Percentiles rank a stretch among this genome's conserved stretches.
Evolutionary conservation across 2,113 vertebrate genomes (phyloP).

Genomic region (Mionectes macconnelli): DNA sequence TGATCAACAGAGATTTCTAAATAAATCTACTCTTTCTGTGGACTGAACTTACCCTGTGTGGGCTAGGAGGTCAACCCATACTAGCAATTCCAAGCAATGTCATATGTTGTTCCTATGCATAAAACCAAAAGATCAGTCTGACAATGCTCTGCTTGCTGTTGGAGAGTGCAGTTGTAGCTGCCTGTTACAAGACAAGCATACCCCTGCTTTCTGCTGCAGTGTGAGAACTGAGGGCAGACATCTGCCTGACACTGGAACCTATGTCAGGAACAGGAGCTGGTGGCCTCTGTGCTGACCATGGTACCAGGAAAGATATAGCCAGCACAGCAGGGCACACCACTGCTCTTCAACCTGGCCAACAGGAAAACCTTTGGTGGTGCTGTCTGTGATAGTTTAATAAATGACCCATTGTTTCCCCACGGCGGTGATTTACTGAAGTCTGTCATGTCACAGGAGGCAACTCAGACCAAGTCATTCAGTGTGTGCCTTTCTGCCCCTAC

Average conservation of each 20-base stretch:
- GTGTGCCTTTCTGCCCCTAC: background rate
- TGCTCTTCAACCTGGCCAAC: background rate
- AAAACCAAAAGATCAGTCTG: background rate
- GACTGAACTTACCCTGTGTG: background rate
- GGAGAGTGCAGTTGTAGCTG: background rate
- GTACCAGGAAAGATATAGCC: background rate
- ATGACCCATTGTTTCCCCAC: background rate
- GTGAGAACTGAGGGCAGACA: background rate
- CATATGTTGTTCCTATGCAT: background rate
- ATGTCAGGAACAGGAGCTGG: background rate
- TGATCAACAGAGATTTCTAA: background rate
- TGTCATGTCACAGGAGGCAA: rapidly evolving
- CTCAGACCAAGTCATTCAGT: background rate
- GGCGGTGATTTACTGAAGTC: background rate
- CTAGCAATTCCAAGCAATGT: background rate
- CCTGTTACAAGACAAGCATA: background rate
- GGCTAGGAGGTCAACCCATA: background rate
- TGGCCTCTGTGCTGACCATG: rapidly evolving
- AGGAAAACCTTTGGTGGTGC: background rate
- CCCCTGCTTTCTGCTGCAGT: background rate
- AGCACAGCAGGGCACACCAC: background rate
- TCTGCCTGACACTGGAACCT: background rate
- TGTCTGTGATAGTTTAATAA: background rate
- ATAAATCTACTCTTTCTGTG: background rate
- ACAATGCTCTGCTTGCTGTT: background rate